phyloP scores from a whole-genome alignment of 2,113 vertebrate genomes.

The Girardinichthys multiradiatus region DNA sequence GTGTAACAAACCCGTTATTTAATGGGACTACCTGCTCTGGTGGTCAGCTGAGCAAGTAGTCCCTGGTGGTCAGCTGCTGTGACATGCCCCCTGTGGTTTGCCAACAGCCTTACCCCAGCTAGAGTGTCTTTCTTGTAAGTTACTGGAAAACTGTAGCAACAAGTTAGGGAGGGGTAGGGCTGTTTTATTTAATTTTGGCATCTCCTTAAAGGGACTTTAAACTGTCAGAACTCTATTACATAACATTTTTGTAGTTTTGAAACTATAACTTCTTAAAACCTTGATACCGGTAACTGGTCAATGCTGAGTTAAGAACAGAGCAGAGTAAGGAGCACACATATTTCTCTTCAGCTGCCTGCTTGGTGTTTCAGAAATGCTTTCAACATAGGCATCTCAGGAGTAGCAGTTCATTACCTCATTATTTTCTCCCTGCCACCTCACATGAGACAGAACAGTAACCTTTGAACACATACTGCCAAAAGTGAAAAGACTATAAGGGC shows the following conservation, averaged over 20 bases:
- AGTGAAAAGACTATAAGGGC: background rate
- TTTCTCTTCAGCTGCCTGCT: constrained; percentile 10
- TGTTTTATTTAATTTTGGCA: background rate
- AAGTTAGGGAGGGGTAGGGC: background rate
- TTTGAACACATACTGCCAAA: background rate
- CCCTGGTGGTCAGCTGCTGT: too few relatives aligned
- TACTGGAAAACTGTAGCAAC: background rate
- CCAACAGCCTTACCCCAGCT: too few relatives aligned
- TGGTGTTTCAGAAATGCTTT: constrained; percentile 10
- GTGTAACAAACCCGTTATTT: too few relatives aligned
- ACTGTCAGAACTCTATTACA: background rate
- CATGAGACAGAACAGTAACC: background rate
- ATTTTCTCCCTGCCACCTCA: constrained; percentile 6
- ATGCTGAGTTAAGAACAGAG: background rate
- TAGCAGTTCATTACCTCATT: constrained; percentile 20
- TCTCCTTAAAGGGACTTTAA: background rate
- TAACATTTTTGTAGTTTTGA: background rate
- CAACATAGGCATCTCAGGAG: constrained; percentile 27
- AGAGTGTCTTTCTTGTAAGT: background rate
- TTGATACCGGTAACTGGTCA: background rate
- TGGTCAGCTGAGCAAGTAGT: too few relatives aligned
- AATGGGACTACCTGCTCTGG: too few relatives aligned
- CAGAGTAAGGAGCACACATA: background rate
- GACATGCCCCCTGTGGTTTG: too few relatives aligned
- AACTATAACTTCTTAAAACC: background rate